Base-by-base conservation (phyloP, 2,113 vertebrate genomes). In the Myocastor coypus region DNA sequence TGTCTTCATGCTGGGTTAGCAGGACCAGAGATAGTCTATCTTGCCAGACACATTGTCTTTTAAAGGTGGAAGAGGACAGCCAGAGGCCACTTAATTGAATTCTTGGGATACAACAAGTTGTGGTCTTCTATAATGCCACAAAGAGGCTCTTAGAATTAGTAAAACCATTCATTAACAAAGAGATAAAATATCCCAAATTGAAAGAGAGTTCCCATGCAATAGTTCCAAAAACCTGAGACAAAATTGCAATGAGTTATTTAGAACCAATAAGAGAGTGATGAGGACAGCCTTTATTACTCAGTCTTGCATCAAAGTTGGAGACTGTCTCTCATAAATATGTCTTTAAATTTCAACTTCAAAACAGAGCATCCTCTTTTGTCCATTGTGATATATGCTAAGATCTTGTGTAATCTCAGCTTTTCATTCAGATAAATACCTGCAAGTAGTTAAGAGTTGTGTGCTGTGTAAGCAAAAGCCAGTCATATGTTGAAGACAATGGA, bases 301-400 rank as follows among this genome's bases (percentile, higher is more conserved):
- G 40, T 17, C 16, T 32, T 34, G 46, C 75, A 11, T 52, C 68
- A 14, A 81, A 30, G 1, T 80, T 12, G 61, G 5, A 81, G 32
- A 52, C 1, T 57, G 17, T 63, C 19, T 81, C 32, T 28, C 19
- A 82, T 10, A 91, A 59, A 89, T 57, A 34, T 19, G 11, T 8
- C 50, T 85, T 81, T 87, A 37, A 8, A 91, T 85, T 92, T 57
- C 11, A 55, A 1, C 83, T 87, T 89, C 57, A 95, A 40, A 84
- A 63, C 22, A 73, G 84, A 89, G 30, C 34, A 46, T 26, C 8
- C 22, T 32, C 24, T 50, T 63, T 64, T 61, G 64, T 50, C 22
- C 17, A 52, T 4, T 52, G 52, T 59, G 52, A 32, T 85, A 82
- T 20, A 32, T 78, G 46, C 14, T 26, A 88, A 37, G 30, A 32